Evolutionary conservation across 2,797 vertebrate species (phyloP), one percentile per base, ranked within the genome.

Genomic region (Scomberomorus guttatus): DNA sequence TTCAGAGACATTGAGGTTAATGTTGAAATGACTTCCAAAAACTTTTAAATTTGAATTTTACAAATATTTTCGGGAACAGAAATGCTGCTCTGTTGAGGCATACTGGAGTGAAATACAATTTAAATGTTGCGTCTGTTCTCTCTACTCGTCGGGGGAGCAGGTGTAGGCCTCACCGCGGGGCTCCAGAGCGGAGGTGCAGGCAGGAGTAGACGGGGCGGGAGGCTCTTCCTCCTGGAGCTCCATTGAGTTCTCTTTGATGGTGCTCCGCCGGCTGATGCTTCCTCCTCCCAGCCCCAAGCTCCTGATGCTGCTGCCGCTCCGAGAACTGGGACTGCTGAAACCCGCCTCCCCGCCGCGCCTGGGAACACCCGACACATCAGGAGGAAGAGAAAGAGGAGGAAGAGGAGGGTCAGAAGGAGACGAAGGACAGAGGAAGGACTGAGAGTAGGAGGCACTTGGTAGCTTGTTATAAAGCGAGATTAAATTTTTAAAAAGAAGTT

Each of bases 341-440:
- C 3, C n/a, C 27, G 9, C 32, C 51, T 92, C 93, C 2, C 86
- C 82, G 0, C 91, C 85, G 54, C 91, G 92, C 85, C 93, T 94
- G 84, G 68, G 71, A 81, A 79, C 60, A 57, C 52, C 79, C 62
- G 5, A 70, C 79, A 75, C 75, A 88, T 39, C 75, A 84, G 80
- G 76, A 90, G 79, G 77, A 89, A 81, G 86, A 81, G 68, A 52
- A 50, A 68, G 58, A 76, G 68, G 64, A 78, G 66, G 77, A 80
- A 71, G 75, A 80, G 81, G 65, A 81, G 69, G 29, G 79, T 77
- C 73, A 85, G 82, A 70, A 59, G 75, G 71, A 84, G 76, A 62
- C 12, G 80, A 81, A 81, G 77, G 78, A 59, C 2, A 78, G 55
- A 67, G 52, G 80, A 82, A 81, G 77, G 78, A 59, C 2, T 76